Evolutionary conservation across 2,888 invertebrate species (phyloP).

Genomic region (Urechis unicinctus): DNA sequence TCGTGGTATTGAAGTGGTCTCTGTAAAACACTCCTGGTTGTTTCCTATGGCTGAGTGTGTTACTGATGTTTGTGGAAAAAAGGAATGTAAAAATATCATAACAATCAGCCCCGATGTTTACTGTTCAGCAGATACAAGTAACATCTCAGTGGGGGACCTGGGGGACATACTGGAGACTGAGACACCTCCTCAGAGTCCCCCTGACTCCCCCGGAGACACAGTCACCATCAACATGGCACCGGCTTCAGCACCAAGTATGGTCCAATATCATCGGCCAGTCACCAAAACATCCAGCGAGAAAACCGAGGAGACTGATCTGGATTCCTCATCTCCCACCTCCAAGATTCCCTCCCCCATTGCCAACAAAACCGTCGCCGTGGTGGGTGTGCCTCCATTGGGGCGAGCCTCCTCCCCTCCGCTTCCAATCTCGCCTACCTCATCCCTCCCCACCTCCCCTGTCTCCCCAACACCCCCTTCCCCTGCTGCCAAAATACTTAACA

Average conservation of each 20-base stretch:
- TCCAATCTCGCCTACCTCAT: slow-evolving; percentile 4
- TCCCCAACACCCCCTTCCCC: background rate
- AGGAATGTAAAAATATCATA: no score
- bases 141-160: slow-evolving; percentile 49
- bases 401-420: slow-evolving; percentile 3
- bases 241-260: slow-evolving; percentile 6
- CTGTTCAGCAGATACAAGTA: slow-evolving; percentile 44
- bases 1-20: no score
- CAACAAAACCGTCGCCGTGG: background rate
- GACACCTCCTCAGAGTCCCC: slow-evolving; percentile 48
- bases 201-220: slow-evolving; percentile 13
- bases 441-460: slow-evolving; percentile 8
- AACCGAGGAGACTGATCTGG: slow-evolving; percentile 17
- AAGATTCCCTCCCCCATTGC: slow-evolving; percentile 5
- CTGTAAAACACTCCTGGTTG: no score
- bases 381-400: background rate
- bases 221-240: slow-evolving; percentile 15
- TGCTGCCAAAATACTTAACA: no score
- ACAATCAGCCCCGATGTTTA: no score
- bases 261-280: slow-evolving; percentile 8
- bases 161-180: slow-evolving; percentile 51
- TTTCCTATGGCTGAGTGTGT: no score
- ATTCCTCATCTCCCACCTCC: slow-evolving; percentile 13
- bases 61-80: no score
- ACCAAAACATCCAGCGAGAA: slow-evolving; percentile 5